Percentiles rank a stretch among this genome's conserved stretches.
phyloP scores from a whole-genome alignment of 2,113 vertebrate genomes.

The Indicator maculatus region DNA sequence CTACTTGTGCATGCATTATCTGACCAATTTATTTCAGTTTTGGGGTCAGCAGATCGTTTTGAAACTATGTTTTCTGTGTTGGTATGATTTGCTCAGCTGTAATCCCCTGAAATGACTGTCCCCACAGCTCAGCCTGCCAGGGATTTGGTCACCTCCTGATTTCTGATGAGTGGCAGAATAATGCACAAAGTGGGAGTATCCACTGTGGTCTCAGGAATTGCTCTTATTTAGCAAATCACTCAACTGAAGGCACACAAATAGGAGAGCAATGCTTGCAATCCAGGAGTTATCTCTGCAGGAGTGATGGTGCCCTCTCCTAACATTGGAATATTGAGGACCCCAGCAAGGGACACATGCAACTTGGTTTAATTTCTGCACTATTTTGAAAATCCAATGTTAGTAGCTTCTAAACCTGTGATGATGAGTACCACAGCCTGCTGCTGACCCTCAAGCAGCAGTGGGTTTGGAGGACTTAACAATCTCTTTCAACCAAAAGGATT shows the following conservation, averaged over 20 bases:
- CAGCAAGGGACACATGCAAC: not conserved
- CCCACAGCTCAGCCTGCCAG: not conserved
- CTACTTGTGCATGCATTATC: not conserved
- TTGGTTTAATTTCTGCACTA: not conserved
- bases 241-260: not conserved
- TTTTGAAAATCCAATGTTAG: not conserved
- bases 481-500: too few relatives aligned
- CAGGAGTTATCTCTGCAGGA: not conserved
- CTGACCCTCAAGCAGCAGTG: not conserved
- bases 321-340: not conserved
- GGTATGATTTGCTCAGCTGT: not conserved
- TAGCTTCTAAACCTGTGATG: not conserved
- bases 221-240: not conserved
- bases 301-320: not conserved
- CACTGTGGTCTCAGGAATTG: not conserved
- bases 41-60: not conserved
- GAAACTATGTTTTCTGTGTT: not conserved
- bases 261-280: not conserved
- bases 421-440: accelerated
- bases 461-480: not conserved
- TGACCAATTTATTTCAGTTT: not conserved
- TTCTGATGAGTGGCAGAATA: not conserved
- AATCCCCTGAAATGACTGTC: not conserved
- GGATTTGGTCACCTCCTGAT: not conserved
- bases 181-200: not conserved